phyloP scores from a whole-genome alignment of 2,888 invertebrate species.

The Marasmarcha lunaedactyla region DNA sequence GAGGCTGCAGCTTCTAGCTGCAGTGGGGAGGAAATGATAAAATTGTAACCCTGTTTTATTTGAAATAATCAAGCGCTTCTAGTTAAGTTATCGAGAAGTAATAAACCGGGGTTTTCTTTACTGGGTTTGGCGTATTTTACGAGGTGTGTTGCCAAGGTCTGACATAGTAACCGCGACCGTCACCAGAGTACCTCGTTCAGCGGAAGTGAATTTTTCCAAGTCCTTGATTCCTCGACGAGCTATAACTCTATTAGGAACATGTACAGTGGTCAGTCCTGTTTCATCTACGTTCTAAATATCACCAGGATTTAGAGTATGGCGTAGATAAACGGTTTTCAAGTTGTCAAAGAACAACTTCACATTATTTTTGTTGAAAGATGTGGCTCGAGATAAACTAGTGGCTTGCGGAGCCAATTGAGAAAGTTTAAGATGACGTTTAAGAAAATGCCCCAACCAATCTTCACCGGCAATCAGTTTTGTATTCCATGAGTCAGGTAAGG shows the following conservation, averaged over 20 bases:
- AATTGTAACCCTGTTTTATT: conserved; percentile 10
- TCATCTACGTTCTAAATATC: conserved; percentile 15
- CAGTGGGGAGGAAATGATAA: conserved; percentile 14
- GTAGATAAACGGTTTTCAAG: conserved; percentile 9
- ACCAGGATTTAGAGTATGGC: conserved; percentile 10
- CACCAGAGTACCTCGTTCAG: conserved; percentile 22
- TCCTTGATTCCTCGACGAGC: conserved; percentile 12
- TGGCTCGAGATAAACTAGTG: conserved; percentile 12
- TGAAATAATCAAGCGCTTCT: conserved; percentile 11
- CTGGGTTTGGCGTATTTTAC: conserved; percentile 7
- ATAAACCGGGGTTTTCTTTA: conserved; percentile 7
- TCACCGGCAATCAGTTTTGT: conserved; percentile 9
- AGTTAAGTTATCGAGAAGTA: conserved; percentile 13
- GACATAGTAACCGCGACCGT: conserved; percentile 19
- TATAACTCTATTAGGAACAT: conserved; percentile 11
- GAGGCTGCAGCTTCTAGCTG: conserved; percentile 13
- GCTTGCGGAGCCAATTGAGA: conserved; percentile 12
- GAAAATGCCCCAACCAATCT: conserved; percentile 17
- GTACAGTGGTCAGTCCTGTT: conserved; percentile 14
- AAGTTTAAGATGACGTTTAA: conserved; percentile 16
- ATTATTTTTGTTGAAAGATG: conserved; percentile 12
- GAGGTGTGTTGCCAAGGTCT: conserved; percentile 16
- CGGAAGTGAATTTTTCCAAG: conserved; percentile 18
- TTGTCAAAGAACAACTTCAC: conserved; percentile 14
- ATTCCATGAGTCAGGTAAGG: conserved; percentile 13